Base-by-base conservation (phyloP, 1,140 invertebrate genomes). In the Galleria mellonella region DNA sequence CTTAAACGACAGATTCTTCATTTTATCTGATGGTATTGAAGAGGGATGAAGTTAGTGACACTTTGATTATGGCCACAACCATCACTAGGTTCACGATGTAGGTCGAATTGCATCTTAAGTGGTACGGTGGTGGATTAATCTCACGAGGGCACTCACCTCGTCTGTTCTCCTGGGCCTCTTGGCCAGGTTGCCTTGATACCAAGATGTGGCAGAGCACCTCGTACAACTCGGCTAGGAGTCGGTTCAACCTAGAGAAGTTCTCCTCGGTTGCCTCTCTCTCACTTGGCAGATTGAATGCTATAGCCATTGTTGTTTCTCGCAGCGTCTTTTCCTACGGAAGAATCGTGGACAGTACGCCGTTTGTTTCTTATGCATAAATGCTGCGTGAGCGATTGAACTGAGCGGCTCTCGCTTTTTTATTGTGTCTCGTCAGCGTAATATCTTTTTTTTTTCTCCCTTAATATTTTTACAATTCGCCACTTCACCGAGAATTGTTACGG, bases 101-200 rank as follows among this genome's bases (percentile, higher is more conserved):
- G 70, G 82, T 85, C 82, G 82, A 85, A 85, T 85, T 83, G 82
- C 82, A 85, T 85, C 82, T 85, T 83, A 85, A 85, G 66, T 85
- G 75, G 73, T 81, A 85, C 72, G 78, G 82, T 85, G 82, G 78
- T 81, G 75, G 66, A 62, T 68, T 77, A 74, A 71, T 69, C 56
- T 81, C 78, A 41, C 70, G 73, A 63, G 78, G 78, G 68, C 78
- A 85, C 82, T 85, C 78, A 83, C 82, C 82, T 85, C 77, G 77
- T 51, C 75, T 69, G 54, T 59, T 72, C 39, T 83, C 75, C 64
- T 81, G 82, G 57, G 53, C 70, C 60, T 83, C 75, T 68, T 70
- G 79, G 50, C 73, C 76, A 71, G 79, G 72, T 55, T 79, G 75
- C 41, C 83, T 70, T 51, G 83, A 72, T 47, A 83, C 78, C 74